These are phyloP conservation scores for Perca fluviatilis DNA, from an alignment of 2,113 vertebrate genomes.

Conservation along the genomic window DNA sequence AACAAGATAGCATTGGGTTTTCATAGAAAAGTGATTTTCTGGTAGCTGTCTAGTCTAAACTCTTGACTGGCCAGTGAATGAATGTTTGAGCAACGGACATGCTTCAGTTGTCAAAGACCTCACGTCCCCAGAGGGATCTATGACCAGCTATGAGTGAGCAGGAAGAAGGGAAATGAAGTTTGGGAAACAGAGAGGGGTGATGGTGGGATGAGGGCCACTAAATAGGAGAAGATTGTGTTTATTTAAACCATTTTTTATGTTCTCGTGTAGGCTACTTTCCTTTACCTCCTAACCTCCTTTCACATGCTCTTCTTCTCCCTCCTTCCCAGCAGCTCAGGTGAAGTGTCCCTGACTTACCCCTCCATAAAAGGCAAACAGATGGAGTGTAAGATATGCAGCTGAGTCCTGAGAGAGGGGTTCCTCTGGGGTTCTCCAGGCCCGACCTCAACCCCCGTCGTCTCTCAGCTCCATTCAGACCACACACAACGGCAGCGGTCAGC, in stretches of 20 bases:
- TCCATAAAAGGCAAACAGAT: slow-evolving; percentile 44
- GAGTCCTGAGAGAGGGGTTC: slow-evolving; percentile 54
- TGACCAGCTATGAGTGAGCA: slow-evolving; percentile 74
- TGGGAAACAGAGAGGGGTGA: slow-evolving; percentile 58
- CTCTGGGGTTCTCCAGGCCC: slow-evolving; percentile 66
- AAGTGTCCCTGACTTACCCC: slow-evolving; percentile 49
- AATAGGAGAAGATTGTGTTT: slow-evolving; percentile 37
- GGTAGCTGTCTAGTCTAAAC: slow-evolving; percentile 55
- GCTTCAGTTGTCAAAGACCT: slow-evolving; percentile 76
- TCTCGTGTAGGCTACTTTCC: slow-evolving; percentile 5
- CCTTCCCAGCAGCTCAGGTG: slow-evolving; percentile 55
- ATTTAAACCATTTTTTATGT: slow-evolving; percentile 18
- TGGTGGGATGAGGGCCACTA: slow-evolving; percentile 8
- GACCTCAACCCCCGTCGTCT: slow-evolving; percentile 71
- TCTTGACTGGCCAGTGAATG: slow-evolving; percentile 66
- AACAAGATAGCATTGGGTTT: slow-evolving; percentile 65
- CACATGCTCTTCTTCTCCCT: slow-evolving; percentile 27
- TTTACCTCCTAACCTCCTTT: slow-evolving; percentile 43
- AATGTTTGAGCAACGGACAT: slow-evolving; percentile 74
- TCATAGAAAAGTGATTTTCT: slow-evolving; percentile 69
- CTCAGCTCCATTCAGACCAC: slow-evolving; percentile 76
- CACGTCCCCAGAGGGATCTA: slow-evolving; percentile 71
- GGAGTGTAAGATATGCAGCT: slow-evolving; percentile 43
- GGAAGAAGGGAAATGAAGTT: slow-evolving; percentile 74
- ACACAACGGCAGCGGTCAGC: slow-evolving; percentile 75